phyloP scores from a whole-genome alignment of 2,797 vertebrate genomes.

The Mallotus villosus region DNA sequence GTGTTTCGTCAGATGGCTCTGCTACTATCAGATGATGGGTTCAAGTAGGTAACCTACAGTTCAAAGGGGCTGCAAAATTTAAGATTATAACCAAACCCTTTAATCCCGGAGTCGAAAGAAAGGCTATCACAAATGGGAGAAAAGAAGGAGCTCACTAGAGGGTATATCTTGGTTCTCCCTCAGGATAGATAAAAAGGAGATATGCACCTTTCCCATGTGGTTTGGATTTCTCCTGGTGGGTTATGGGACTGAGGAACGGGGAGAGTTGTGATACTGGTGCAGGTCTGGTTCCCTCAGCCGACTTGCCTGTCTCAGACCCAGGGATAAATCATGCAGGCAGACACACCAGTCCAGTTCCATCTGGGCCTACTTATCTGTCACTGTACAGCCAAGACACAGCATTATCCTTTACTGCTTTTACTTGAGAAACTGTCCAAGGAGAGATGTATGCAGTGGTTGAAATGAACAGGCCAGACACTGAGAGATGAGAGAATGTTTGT shows the following conservation, averaged over 20 bases:
- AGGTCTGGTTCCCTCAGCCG: slow-evolving; percentile 24
- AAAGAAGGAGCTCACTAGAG: slow-evolving; percentile 14
- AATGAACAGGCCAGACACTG: slow-evolving; percentile 2
- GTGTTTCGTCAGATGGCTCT: no score
- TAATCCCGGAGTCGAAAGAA: no score
- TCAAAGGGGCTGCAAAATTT: slow-evolving; percentile 12
- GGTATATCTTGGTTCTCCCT: slow-evolving; percentile 44
- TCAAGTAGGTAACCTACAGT: background rate
- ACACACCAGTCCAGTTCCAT: slow-evolving; percentile 56
- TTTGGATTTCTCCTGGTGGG: slow-evolving; percentile 57
- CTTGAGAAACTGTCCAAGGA: slow-evolving; percentile 32
- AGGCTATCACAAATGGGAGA: slow-evolving; percentile 15
- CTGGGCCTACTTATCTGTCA: slow-evolving; percentile 64
- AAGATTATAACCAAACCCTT: background rate
- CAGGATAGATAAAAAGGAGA: slow-evolving; percentile 60
- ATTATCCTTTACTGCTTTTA: slow-evolving; percentile 19
- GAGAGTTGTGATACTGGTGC: background rate
- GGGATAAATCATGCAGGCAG: slow-evolving; percentile 63
- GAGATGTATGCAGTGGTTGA: slow-evolving; percentile 25
- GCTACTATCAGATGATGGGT: background rate
- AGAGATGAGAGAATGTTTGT: background rate
- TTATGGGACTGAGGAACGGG: slow-evolving; percentile 5
- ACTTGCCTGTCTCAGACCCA: slow-evolving; percentile 41
- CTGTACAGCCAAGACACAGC: slow-evolving; percentile 43
- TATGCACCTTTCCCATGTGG: slow-evolving; percentile 67